Conservation (phyloP, 2,113 vertebrate species). For the Vulpes ferrilata region DNA sequence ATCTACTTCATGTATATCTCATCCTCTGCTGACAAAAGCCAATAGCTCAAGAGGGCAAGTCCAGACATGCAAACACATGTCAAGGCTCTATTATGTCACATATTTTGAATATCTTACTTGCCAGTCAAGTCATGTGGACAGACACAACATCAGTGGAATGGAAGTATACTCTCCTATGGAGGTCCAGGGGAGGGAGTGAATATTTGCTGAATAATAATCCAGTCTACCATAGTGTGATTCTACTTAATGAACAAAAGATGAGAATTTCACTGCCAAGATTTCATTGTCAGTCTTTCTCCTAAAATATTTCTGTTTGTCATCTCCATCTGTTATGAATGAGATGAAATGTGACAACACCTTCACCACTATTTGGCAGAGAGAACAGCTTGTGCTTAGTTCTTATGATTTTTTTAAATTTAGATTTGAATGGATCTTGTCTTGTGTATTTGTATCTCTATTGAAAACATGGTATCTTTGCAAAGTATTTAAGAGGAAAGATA, state of each 20-base stretch:
- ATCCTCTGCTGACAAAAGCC: background rate
- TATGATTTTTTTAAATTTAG: constrained; percentile 60
- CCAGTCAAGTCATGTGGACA: background rate
- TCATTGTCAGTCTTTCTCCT: constrained; percentile 79
- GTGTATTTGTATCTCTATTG: constrained; percentile 37
- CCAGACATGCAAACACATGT: background rate
- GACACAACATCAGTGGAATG: accelerated
- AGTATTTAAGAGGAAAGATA: constrained; percentile 29
- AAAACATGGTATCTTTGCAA: constrained; percentile 46
- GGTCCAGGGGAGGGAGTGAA: background rate
- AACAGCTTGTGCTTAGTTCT: constrained; percentile 58
- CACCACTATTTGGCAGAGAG: constrained; percentile 76
- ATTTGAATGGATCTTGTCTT: constrained; percentile 69
- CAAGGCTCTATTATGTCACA: background rate
- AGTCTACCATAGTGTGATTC: background rate
- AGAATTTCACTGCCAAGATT: constrained; percentile 65
- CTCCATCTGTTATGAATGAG: constrained; percentile 81
- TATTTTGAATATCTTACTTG: background rate
- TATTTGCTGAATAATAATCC: constrained; percentile 56
- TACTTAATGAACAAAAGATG: constrained; percentile 72
- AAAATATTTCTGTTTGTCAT: constrained; percentile 83
- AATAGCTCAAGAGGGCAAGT: background rate
- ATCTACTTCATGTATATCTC: background rate
- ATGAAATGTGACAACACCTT: constrained; percentile 78
- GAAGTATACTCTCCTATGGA: background rate